These are phyloP conservation scores for Trypoxylus dichotomus DNA, from an alignment of 1,140 invertebrate genomes.

Conservation along the genomic window DNA sequence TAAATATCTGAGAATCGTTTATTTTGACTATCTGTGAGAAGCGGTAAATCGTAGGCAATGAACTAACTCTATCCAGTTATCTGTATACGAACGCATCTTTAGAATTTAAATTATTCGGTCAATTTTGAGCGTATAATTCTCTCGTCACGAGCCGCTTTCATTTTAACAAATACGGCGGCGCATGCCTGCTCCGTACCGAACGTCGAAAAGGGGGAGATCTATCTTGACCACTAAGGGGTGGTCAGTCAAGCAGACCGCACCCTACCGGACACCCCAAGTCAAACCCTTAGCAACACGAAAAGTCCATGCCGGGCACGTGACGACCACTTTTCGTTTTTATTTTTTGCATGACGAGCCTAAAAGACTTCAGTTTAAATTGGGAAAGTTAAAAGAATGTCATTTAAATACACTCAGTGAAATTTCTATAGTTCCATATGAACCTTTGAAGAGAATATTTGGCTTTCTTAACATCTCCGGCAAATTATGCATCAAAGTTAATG, in stretches of 20 bases:
- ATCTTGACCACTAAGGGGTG: constrained; percentile 45
- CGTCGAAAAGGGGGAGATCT: background rate
- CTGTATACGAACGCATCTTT: background rate
- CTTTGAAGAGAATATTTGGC: no score
- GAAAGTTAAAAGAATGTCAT: no score
- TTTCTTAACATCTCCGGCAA: no score
- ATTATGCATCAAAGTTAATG: no score
- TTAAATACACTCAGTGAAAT: no score
- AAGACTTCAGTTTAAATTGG: no score
- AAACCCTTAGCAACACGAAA: constrained; percentile 25
- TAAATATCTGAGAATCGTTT: background rate
- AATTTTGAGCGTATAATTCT: constrained; percentile 13
- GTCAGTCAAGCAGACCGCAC: constrained; percentile 45
- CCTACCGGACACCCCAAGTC: constrained; percentile 35
- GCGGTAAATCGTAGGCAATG: constrained; percentile 24
- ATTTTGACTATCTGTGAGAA: constrained; percentile 13
- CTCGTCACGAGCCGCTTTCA: constrained; percentile 11
- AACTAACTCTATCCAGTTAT: no score
- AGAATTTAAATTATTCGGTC: constrained; percentile 10
- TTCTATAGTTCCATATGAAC: no score
- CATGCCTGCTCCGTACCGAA: background rate
- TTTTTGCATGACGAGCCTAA: no score
- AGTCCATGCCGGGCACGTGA: constrained; percentile 13
- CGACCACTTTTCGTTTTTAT: background rate
- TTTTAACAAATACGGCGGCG: background rate